Percentiles rank a stretch among this genome's conserved stretches.
Evolutionary conservation across 2,888 invertebrate species (phyloP).

Genomic region (Lasioglossum leucozonium): DNA sequence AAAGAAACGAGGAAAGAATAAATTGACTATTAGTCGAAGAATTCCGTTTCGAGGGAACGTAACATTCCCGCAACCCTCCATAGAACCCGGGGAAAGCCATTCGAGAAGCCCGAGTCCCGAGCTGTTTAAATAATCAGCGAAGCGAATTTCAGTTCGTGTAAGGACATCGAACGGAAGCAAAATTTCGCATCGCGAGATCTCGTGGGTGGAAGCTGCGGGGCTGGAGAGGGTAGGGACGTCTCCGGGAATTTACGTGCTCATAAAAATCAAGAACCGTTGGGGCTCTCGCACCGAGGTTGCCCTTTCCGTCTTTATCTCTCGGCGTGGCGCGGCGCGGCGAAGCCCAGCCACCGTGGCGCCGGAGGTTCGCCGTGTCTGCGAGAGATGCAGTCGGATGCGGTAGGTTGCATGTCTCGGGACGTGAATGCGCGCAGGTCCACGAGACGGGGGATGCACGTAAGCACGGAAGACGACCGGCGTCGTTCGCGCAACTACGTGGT

Average conservation of each 20-base stretch:
- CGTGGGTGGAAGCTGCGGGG: neutral
- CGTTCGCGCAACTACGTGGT: conserved; percentile 75
- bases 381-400: conserved; percentile 48
- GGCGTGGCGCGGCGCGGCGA: neutral
- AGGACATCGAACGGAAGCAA: conserved; percentile 33
- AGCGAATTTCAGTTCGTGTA: conserved; percentile 19
- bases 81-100: neutral
- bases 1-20: neutral
- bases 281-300: conserved; percentile 73
- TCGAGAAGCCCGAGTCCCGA: neutral
- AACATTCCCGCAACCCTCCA: neutral
- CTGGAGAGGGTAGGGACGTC: conserved; percentile 57
- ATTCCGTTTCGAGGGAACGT: neutral
- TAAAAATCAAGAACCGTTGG: conserved; percentile 84
- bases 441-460: conserved; percentile 7
- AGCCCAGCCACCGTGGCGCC: conserved; percentile 56
- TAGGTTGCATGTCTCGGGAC: conserved; percentile 39
- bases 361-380: conserved; percentile 31
- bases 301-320: conserved; percentile 70
- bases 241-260: conserved; percentile 83
- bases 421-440: neutral
- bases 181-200: conserved; percentile 38
- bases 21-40: neutral
- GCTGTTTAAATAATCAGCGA: conserved; percentile 24
- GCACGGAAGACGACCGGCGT: conserved; percentile 60